These are phyloP conservation scores for Pardalotus punctatus DNA, from an alignment of 2,113 vertebrate species.

Conservation along the genomic window DNA sequence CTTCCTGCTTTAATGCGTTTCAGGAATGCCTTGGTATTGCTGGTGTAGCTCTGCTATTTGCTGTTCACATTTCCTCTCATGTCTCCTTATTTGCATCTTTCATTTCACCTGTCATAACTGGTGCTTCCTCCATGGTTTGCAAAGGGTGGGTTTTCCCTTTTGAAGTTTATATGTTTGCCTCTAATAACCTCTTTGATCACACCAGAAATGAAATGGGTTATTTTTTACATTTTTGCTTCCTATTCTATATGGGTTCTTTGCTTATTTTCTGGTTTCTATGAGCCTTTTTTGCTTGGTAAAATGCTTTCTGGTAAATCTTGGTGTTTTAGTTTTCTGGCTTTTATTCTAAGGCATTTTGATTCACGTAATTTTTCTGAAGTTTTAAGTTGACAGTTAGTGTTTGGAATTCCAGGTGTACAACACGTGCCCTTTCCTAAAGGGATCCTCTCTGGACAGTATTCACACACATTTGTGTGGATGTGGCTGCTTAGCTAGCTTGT, in stretches of 20 bases:
- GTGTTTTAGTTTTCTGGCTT: neutral
- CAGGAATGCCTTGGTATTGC: neutral
- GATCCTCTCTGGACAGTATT: neutral
- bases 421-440: neutral
- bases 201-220: neutral
- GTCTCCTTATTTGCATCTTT: neutral
- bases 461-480: neutral
- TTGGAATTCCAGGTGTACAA: neutral
- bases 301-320: neutral
- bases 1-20: neutral
- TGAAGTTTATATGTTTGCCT: neutral
- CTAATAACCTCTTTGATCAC: neutral
- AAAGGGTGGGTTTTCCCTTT: neutral
- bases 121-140: neutral
- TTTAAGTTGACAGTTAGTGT: neutral
- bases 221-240: neutral
- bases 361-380: neutral
- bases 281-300: neutral
- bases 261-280: neutral
- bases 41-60: neutral
- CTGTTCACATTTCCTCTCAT: neutral
- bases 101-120: constrained; percentile 11
- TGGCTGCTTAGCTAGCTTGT: neutral
- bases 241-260: neutral
- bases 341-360: neutral